A percentile compares a stretch with the other conserved stretches of the same genome.
Evolutionary conservation across 2,888 invertebrate species (phyloP).

Genomic region (Holacanthella duospinosa): DNA sequence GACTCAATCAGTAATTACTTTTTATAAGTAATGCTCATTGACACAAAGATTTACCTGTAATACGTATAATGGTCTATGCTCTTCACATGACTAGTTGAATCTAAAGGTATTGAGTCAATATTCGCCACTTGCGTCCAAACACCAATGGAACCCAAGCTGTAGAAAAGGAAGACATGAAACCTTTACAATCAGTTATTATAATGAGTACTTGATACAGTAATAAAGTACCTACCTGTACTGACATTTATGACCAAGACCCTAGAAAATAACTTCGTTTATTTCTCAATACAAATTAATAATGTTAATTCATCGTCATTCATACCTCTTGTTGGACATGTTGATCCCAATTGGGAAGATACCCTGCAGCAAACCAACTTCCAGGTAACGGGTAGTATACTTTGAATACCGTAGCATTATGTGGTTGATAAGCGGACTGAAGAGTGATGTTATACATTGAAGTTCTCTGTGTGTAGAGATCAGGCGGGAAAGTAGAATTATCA

Average conservation of each 20-base stretch:
- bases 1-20: neutral
- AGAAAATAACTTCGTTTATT: neutral
- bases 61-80: conserved; percentile 43
- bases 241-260: conserved; percentile 46
- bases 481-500: conserved; percentile 65
- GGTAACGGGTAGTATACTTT: conserved; percentile 47
- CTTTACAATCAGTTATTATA: neutral
- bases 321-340: conserved; percentile 46
- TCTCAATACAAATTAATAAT: neutral
- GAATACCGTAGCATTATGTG: conserved; percentile 43
- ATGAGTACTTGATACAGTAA: neutral
- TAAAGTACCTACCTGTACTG: conserved; percentile 45
- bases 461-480: conserved; percentile 46
- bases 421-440: conserved; percentile 40
- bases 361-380: conserved; percentile 69
- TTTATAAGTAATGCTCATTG: no score
- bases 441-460: conserved; percentile 41
- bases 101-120: conserved; percentile 43
- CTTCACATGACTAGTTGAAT: conserved; percentile 40
- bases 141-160: conserved; percentile 46
- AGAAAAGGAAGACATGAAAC: conserved; percentile 25
- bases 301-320: neutral
- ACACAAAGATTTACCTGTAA: conserved; percentile 45
- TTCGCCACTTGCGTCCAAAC: conserved; percentile 44
- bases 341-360: conserved; percentile 49